Evolutionary conservation across 1,140 invertebrate species (phyloP), one percentile per base, ranked within the genome.

Genomic region (Drosophila erecta): DNA sequence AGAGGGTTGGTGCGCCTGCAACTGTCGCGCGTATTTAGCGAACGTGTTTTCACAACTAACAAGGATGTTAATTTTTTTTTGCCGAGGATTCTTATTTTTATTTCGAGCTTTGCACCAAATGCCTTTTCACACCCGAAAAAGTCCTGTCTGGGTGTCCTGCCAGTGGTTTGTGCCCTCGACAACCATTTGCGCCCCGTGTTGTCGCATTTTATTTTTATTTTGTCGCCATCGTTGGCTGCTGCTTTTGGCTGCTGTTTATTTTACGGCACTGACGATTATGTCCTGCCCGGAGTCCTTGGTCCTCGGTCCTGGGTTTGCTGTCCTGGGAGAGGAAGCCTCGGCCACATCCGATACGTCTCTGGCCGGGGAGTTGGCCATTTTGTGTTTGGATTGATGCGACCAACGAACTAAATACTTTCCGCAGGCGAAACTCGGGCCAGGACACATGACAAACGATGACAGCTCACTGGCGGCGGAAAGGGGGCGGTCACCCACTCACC

Each of bases 1-100:
- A 12, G 57, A 11, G 37, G 37, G 37, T 30, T 17, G 47, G 14
- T 41, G 33, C 41, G 46, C 53, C 53, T 58, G 56, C 56, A 57
- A 59, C 71, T 70, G 74, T 40, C 53, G 65, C 74, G 79, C 84
- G 85, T 89, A 89, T 89, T 89, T 89, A 89, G 85, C 85, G 84
- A 89, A 89, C 84, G 84, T 89, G 84, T 89, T 89, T 89, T 90
- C 73, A 90, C 84, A 89, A 84, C 84, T 89, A 89, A 89, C 84
- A 89, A 89, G 84, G 84, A 80, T 89, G 85, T 89, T 89, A 89
- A 89, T 89, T 87, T 83, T 86, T 77, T 76, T 77, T 77, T 86
- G 61, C 77, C 71, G 77, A 37, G 27, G 53, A 69, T 75, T 60
- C 79, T 75, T 77, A 81, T 81, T 81, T 81, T 83, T 67, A 80